Percentiles rank a stretch among this genome's conserved stretches.
phyloP scores from a whole-genome alignment of 1,140 invertebrate species.

The Drosophila arizonae region DNA sequence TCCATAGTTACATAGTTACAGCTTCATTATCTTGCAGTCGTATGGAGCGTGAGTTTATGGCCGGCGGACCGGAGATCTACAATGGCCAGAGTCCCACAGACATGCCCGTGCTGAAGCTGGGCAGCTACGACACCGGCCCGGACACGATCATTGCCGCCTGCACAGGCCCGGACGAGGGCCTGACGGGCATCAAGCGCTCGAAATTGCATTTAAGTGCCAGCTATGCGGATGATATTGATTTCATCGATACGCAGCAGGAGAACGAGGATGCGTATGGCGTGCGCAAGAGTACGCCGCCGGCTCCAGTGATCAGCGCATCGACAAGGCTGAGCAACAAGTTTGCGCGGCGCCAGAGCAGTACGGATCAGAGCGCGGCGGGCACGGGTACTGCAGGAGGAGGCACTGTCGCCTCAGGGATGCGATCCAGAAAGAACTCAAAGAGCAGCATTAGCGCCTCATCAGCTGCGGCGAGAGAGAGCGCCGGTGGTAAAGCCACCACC shows the following conservation, averaged over 20 bases:
- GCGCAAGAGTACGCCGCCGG: constrained; percentile 73
- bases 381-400: neutral
- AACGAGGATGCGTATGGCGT: constrained; percentile 83
- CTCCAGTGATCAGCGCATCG: constrained; percentile 24
- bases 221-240: constrained; percentile 88
- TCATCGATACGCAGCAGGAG: constrained; percentile 88
- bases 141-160: constrained; percentile 86
- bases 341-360: constrained; percentile 60
- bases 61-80: constrained; percentile 85
- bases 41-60: constrained; percentile 69
- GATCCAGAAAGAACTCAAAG: constrained; percentile 77
- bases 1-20: neutral
- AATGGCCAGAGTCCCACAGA: constrained; percentile 87
- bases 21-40: constrained; percentile 44
- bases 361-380: constrained; percentile 45
- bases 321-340: constrained; percentile 66
- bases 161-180: constrained; percentile 90
- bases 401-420: constrained; percentile 51
- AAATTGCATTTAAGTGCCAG: constrained; percentile 86
- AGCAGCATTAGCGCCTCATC: constrained; percentile 50
- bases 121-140: constrained; percentile 84
- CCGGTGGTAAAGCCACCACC: constrained; percentile 55
- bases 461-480: neutral
- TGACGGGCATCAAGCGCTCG: constrained; percentile 88
- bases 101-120: constrained; percentile 85